Evolutionary conservation across 2,888 invertebrate genomes (phyloP), one percentile per base, ranked within the genome.

Genomic region (Atethmia centrago): DNA sequence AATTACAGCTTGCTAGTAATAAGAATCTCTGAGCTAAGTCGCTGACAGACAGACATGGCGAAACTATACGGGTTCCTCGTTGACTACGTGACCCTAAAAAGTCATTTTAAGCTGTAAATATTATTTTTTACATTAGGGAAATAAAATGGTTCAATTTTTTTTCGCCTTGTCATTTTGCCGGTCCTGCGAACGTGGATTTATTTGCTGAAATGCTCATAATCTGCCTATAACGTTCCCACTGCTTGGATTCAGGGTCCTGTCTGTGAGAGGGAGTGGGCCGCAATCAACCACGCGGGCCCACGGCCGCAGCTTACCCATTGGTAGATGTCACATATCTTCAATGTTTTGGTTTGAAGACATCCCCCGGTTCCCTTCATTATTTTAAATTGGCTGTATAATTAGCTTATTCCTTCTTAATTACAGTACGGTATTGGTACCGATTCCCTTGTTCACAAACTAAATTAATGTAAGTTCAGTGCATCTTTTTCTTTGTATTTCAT

Each of bases 91-190:
- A 36, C 31, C 31, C 31, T 82, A 78, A 81, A 81, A 79, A 72
- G 71, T 82, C 66, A 66, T 82, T 82, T 82, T 64, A 61, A 82
- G 71, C 83, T 71, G 71, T 79, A 72, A 79, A 82, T 70, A 82
- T 82, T 75, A 72, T 74, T 79, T 75, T 72, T 75, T 70, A 70
- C 75, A 79, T 79, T 82, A 82, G 55, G 66, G 49, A 67, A 72
- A 81, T 71, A 63, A 66, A 69, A 80, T 81, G 59, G 51, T 73
- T 82, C 56, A 66, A 51, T 12, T 21, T 74, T 56, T 68, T 67
- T 68, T 72, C 21, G 25, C 21, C 49, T n/a, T 77, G 49, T 70
- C 14, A 2, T 75, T 69, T 47, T 4, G n/a, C 10, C 1, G 36
- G 45, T 68, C 10, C 19, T 59, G 40, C 3, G 2, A 49, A 58